These are phyloP conservation scores for Mustela lutreola DNA, from an alignment of 2,113 vertebrate genomes.

Conservation along the genomic window DNA sequence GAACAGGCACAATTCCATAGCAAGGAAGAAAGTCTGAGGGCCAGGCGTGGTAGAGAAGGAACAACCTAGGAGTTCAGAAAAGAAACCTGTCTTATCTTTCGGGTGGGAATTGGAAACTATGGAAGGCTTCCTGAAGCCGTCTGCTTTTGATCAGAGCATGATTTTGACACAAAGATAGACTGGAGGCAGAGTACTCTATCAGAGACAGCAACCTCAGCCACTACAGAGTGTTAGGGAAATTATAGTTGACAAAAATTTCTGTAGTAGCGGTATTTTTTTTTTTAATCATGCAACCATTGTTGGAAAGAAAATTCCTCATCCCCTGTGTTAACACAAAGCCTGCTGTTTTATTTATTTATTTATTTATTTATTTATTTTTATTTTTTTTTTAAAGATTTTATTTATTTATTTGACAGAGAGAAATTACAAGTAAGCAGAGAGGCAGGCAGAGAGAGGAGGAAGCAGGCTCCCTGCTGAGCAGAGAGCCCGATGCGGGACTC, in stretches of 20 bases:
- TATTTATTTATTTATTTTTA: too few species aligned
- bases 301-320: background rate
- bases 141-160: background rate
- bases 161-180: slow-evolving; percentile 46
- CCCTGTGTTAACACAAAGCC: background rate
- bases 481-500: too few species aligned
- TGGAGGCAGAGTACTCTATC: background rate
- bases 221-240: background rate
- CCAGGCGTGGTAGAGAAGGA: background rate
- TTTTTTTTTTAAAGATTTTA: too few species aligned
- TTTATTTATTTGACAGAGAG: too few species aligned
- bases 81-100: background rate
- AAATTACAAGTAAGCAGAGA: too few species aligned
- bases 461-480: too few species aligned
- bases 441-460: too few species aligned
- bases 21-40: background rate
- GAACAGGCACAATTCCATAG: background rate
- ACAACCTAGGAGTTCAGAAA: background rate
- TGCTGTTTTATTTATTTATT: slow-evolving; percentile 48
- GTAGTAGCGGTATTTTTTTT: background rate
- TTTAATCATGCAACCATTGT: background rate
- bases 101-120: background rate
- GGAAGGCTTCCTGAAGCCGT: background rate
- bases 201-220: background rate
- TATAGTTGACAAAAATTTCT: background rate